These are phyloP conservation scores for Parazoanthus darwini DNA, from an alignment of 92 coral and sea anemone genomes.

Conservation along the genomic window DNA sequence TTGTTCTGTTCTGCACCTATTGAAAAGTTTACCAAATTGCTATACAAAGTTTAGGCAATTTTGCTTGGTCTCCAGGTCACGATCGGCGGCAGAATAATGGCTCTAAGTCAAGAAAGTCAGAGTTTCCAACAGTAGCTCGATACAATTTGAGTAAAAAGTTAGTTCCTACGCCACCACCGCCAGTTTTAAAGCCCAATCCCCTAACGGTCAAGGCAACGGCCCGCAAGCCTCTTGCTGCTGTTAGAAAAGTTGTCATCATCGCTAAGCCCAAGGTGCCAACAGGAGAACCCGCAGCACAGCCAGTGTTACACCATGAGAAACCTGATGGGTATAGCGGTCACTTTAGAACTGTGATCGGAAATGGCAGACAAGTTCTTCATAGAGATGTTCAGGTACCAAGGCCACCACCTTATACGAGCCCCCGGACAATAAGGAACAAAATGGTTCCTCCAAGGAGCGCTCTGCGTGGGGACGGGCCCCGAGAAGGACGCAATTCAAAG, in stretches of 20 bases:
- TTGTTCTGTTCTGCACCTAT: background rate
- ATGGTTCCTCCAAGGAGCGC: slow-evolving; percentile 38
- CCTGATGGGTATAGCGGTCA: slow-evolving; percentile 38
- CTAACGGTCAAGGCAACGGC: slow-evolving; percentile 18
- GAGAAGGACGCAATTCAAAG: background rate
- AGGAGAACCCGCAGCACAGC: background rate
- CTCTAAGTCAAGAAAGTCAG: background rate
- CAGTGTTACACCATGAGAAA: background rate
- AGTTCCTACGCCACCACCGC: slow-evolving; percentile 36
- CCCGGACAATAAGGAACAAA: slow-evolving; percentile 39
- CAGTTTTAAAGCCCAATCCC: slow-evolving; percentile 25
- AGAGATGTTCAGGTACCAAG: slow-evolving; percentile 16
- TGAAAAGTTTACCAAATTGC: background rate
- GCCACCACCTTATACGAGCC: slow-evolving; percentile 29
- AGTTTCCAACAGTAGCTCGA: slow-evolving; percentile 14
- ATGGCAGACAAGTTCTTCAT: slow-evolving; percentile 28
- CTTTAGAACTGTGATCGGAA: slow-evolving; percentile 37
- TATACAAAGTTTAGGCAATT: too few species aligned
- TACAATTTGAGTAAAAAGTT: slow-evolving; percentile 13
- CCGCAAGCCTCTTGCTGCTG: slow-evolving; percentile 6
- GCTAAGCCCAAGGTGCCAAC: slow-evolving; percentile 17
- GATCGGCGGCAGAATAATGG: background rate
- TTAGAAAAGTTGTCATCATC: slow-evolving; percentile 38
- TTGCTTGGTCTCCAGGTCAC: slow-evolving; percentile 11
- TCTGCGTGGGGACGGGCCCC: slow-evolving; percentile 2